These are phyloP conservation scores for Volucella inflata DNA, from an alignment of 2,888 invertebrate genomes.

Conservation along the genomic window DNA sequence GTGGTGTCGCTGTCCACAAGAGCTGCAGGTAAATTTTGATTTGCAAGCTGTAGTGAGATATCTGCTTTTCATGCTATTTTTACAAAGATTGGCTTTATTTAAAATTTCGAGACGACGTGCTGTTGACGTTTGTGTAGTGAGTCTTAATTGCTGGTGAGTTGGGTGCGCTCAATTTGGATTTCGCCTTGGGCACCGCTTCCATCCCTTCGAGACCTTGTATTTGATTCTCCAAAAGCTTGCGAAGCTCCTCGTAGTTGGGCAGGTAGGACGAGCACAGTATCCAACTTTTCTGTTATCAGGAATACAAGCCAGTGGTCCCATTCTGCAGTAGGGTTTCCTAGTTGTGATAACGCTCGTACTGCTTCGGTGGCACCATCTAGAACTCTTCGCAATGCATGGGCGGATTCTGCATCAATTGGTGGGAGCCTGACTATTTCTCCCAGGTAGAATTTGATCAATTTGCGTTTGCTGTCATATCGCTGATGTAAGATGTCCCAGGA, in stretches of 20 bases:
- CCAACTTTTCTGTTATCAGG: constrained; percentile 47
- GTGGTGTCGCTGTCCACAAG: no score
- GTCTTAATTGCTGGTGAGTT: neutral
- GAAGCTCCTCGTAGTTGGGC: constrained; percentile 24
- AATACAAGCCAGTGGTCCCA: constrained; percentile 57
- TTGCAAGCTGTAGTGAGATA: constrained; percentile 25
- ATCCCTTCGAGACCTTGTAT: constrained; percentile 44
- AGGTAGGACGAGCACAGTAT: constrained; percentile 15
- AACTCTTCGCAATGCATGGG: constrained; percentile 26
- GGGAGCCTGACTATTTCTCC: constrained; percentile 1
- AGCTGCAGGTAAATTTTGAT: constrained; percentile 17
- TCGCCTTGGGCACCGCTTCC: neutral
- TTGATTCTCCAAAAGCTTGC: constrained; percentile 36
- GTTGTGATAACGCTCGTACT: constrained; percentile 36
- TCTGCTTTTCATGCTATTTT: constrained; percentile 45
- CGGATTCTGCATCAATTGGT: constrained; percentile 13
- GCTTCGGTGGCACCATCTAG: constrained; percentile 42
- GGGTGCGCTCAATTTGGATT: neutral
- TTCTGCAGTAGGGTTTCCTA: constrained; percentile 27
- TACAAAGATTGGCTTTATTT: constrained; percentile 28
- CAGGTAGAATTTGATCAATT: neutral
- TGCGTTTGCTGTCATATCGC: neutral
- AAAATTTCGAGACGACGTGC: constrained; percentile 9
- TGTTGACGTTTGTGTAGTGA: constrained; percentile 36
- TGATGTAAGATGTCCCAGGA: no score